Evolutionary conservation across 2,888 invertebrate genomes (phyloP).

Genomic region (Notocelia uddmanniana): DNA sequence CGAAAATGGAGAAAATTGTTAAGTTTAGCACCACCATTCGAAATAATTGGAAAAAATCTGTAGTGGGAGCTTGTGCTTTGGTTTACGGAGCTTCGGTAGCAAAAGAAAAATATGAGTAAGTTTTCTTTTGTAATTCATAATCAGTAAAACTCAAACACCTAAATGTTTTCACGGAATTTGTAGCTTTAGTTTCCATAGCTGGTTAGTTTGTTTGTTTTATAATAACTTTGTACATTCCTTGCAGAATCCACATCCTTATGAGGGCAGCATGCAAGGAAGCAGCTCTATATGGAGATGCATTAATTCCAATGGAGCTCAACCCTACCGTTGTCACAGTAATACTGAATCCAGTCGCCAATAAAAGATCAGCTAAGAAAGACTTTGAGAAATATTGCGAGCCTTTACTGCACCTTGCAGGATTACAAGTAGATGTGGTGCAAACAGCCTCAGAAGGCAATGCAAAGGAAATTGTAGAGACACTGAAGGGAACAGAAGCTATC

Average conservation of each 20-base stretch:
- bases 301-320: conserved; percentile 85
- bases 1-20: conserved; percentile 83
- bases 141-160: background rate
- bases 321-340: conserved; percentile 94
- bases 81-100: conserved; percentile 90
- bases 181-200: background rate
- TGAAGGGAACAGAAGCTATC: conserved; percentile 93
- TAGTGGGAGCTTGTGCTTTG: conserved; percentile 88
- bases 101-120: conserved; percentile 91
- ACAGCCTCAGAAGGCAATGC: conserved; percentile 96
- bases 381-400: conserved; percentile 98
- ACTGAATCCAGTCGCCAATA: conserved; percentile 95
- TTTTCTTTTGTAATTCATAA: conserved; percentile 48
- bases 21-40: conserved; percentile 89
- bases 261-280: conserved; percentile 92
- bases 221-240: conserved; percentile 48
- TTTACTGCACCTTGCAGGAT: conserved; percentile 95
- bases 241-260: conserved; percentile 92
- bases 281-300: conserved; percentile 88
- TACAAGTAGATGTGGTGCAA: conserved; percentile 89
- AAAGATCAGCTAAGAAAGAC: conserved; percentile 88
- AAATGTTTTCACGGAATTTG: background rate
- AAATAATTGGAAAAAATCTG: conserved; percentile 96
- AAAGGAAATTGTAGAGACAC: conserved; percentile 90
- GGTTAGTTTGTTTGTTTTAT: background rate